phyloP scores from a whole-genome alignment of 2,797 vertebrate genomes.

The Oophaga sylvatica region DNA sequence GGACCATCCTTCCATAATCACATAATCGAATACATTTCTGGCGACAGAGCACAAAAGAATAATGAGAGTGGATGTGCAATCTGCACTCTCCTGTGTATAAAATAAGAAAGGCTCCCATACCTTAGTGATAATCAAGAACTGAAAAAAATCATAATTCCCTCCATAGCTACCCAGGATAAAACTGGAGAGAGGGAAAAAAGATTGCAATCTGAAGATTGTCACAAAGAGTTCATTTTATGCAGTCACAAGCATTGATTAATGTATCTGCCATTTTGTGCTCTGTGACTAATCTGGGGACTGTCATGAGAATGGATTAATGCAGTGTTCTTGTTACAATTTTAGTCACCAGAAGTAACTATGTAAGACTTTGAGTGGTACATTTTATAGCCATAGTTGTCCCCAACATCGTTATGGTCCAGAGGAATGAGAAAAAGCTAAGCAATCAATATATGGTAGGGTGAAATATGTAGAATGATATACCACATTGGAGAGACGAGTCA shows the following conservation, averaged over 20 bases:
- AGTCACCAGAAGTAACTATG: slow-evolving; percentile 65
- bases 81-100: slow-evolving; percentile 58
- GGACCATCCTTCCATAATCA: slow-evolving; percentile 46
- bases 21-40: slow-evolving; percentile 60
- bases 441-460: slow-evolving; percentile 21
- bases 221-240: slow-evolving; percentile 63
- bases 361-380: slow-evolving; percentile 67
- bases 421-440: slow-evolving; percentile 17
- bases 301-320: slow-evolving; percentile 74
- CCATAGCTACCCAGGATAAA: slow-evolving; percentile 47
- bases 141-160: slow-evolving; percentile 59
- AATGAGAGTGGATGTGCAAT: slow-evolving; percentile 57
- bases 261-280: slow-evolving; percentile 66
- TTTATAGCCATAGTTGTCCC: slow-evolving; percentile 30
- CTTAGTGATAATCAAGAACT: slow-evolving; percentile 55
- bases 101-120: slow-evolving; percentile 56
- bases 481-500: slow-evolving; percentile 6
- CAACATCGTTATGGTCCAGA: slow-evolving; percentile 20
- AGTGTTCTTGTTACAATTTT: slow-evolving; percentile 68
- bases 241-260: slow-evolving; percentile 72
- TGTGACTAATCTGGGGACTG: slow-evolving; percentile 68
- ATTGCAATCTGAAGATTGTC: slow-evolving; percentile 63
- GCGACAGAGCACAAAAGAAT: slow-evolving; percentile 46
- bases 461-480: slow-evolving; percentile 28
- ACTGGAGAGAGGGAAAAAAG: slow-evolving; percentile 39